A percentile compares a stretch with the other conserved stretches of the same genome.
These are phyloP conservation scores for Bovichtus diacanthus DNA, from an alignment of 2,797 vertebrate genomes.

Conservation along the genomic window DNA sequence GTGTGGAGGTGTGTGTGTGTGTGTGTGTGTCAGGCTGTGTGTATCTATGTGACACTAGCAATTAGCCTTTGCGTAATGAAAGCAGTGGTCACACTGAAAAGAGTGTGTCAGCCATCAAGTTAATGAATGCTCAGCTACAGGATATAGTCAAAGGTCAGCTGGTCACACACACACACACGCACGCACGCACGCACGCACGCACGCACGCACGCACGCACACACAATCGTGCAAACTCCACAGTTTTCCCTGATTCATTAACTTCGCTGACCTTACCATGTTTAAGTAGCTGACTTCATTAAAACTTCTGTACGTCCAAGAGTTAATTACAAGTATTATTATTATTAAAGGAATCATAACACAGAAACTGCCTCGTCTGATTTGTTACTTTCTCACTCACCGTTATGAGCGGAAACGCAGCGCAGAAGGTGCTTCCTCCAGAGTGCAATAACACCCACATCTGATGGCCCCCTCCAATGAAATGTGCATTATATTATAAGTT, in stretches of 20 bases:
- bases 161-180: slow-evolving; percentile 17
- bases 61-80: slow-evolving; percentile 59
- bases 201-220: not conserved
- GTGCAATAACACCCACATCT: slow-evolving; percentile 70
- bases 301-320: slow-evolving; percentile 33
- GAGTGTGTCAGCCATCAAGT: slow-evolving; percentile 53
- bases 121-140: slow-evolving; percentile 69
- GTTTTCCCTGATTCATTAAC: slow-evolving; percentile 8
- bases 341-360: slow-evolving; percentile 42
- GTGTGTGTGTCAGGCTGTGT: slow-evolving; percentile 6
- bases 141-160: slow-evolving; percentile 69
- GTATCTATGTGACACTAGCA: slow-evolving; percentile 28
- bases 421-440: slow-evolving; percentile 56
- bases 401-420: slow-evolving; percentile 58
- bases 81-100: slow-evolving; percentile 37
- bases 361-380: slow-evolving; percentile 64
- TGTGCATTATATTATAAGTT: slow-evolving; percentile 84
- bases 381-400: slow-evolving; percentile 29
- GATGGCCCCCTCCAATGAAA: slow-evolving; percentile 81
- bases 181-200: not conserved
- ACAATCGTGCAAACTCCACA: slow-evolving; percentile 17
- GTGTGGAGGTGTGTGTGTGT: not conserved
- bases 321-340: slow-evolving; percentile 52
- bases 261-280: slow-evolving; percentile 8
- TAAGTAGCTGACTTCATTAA: slow-evolving; percentile 51